Percentiles rank a stretch among this genome's conserved stretches.
Evolutionary conservation across 2,113 vertebrate genomes (phyloP).

Genomic region (Cygnus atratus): DNA sequence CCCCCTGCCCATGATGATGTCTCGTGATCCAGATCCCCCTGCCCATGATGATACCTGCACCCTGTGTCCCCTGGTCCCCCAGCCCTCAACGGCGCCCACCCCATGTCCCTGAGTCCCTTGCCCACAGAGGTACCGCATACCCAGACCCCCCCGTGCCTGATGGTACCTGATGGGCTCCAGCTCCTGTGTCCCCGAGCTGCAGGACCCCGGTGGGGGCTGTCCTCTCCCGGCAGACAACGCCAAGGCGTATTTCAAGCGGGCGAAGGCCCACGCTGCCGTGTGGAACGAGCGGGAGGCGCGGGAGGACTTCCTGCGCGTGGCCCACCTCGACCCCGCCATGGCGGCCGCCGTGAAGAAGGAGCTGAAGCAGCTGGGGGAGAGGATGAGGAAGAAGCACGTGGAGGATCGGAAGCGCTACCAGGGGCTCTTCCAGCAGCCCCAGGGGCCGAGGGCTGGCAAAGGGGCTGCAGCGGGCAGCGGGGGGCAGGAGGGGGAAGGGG

Average conservation of each 20-base stretch:
- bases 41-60: too few relatives aligned
- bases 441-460: rapidly evolving
- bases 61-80: neutral
- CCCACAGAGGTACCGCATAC: rapidly evolving
- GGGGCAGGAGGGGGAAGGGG: neutral
- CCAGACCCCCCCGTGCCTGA: neutral
- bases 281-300: slow-evolving; percentile 84
- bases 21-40: neutral
- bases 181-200: neutral
- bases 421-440: slow-evolving; percentile 72
- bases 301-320: slow-evolving; percentile 78
- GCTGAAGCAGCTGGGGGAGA: slow-evolving; percentile 78
- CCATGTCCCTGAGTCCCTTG: neutral
- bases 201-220: rapidly evolving
- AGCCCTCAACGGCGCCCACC: neutral
- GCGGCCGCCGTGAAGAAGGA: slow-evolving; percentile 73
- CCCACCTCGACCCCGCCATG: slow-evolving; percentile 78
- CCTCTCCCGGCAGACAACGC: slow-evolving; percentile 76
- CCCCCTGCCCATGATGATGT: neutral
- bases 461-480: neutral
- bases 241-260: slow-evolving; percentile 88
- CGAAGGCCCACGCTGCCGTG: slow-evolving; percentile 83
- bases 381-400: slow-evolving; percentile 84
- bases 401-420: slow-evolving; percentile 84
- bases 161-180: neutral